Evolutionary conservation across 2,113 vertebrate species (phyloP).

Genomic region (Menura novaehollandiae): DNA sequence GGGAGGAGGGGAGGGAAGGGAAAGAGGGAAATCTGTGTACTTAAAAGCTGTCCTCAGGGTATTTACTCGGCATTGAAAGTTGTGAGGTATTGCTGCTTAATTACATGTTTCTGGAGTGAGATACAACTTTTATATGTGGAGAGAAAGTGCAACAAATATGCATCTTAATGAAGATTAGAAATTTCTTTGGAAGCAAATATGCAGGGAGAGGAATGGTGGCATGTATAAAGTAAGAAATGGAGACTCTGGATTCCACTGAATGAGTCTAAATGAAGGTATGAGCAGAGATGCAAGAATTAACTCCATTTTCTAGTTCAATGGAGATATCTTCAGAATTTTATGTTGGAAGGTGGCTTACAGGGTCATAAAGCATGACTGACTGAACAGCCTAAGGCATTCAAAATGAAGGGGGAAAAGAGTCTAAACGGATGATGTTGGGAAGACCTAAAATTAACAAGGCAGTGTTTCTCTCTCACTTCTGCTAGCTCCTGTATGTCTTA

Average conservation of each 20-base stretch:
- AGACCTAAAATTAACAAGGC: neutral
- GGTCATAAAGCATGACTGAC: neutral
- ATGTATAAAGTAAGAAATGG: neutral
- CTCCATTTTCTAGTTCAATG: constrained; percentile 10
- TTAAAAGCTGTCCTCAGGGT: neutral
- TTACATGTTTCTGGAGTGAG: neutral
- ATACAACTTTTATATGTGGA: neutral
- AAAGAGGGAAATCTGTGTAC: neutral
- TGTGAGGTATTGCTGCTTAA: neutral
- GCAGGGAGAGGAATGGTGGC: neutral
- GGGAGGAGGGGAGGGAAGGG: neutral
- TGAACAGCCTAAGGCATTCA: neutral
- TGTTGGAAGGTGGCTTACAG: neutral
- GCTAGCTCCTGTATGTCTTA: neutral
- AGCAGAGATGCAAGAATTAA: neutral
- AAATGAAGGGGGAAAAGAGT: neutral
- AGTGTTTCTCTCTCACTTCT: neutral
- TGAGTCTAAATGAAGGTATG: neutral
- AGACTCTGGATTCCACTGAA: neutral
- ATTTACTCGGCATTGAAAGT: neutral
- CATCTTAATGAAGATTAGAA: neutral
- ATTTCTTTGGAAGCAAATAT: neutral
- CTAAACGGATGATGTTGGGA: neutral
- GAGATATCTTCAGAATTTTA: neutral
- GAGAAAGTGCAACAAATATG: neutral